Base-by-base conservation (phyloP, 2,888 invertebrate species). In the Eretmocerus hayati region DNA sequence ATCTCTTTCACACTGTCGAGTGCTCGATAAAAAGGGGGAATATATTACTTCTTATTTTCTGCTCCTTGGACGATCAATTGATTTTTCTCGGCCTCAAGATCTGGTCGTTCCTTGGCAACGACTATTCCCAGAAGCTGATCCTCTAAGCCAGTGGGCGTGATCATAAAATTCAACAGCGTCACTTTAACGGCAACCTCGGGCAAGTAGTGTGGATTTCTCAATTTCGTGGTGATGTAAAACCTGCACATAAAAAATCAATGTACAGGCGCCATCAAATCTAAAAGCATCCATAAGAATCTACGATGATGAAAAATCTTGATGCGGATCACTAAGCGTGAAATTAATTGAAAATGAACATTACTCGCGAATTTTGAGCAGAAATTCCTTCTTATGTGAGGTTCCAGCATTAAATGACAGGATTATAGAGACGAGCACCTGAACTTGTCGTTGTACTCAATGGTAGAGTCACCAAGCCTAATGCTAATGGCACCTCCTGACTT, bases 141-240 rank as follows among this genome's bases (percentile, higher is more conserved):
- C 73, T 91, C 84, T 20, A 95, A 73, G 1, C 94, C 95, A 42
- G 84, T 84, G 30, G 83, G 82, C 5, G 93, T 94, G 56, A 95
- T 84, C 89, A 92, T 90, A 66, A 95, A 95, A 74, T 94, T 94
- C 6, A 95, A 78, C n/a, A 95, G 70, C 0, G 92, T 89, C 2
- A 89, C 87, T 68, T 95, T 91, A 0, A 92, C 92, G 1, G 92
- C 89, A 3, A 94, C 85, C 73, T 96, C 95, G 0, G 95, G 94
- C 43, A 93, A 72, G 67, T 93, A 95, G 71, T 94, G 94, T 0
- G 95, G 95, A 74, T 95, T 95, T 13, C 90, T 78, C 35, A 93
- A 72, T 67, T 94, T 94, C 3, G 95, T 94, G 16, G 93, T 93
- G 58, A 96, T 90, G 68, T 92, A 95, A 58, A 95, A 81, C 60